These are phyloP conservation scores for Cotesia vestalis DNA, from an alignment of 1,140 invertebrate genomes.

Conservation along the genomic window DNA sequence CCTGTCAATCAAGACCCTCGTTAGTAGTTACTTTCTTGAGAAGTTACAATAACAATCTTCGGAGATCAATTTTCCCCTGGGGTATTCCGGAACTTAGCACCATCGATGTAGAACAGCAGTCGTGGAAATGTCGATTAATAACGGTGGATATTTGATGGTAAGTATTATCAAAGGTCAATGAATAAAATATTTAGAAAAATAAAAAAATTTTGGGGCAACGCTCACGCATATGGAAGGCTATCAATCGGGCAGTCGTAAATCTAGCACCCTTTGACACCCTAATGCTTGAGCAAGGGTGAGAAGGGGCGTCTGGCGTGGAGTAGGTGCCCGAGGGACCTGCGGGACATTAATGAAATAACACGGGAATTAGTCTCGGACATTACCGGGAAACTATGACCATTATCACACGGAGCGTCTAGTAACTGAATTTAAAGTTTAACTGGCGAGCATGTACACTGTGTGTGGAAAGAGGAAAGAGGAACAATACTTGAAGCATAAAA, in stretches of 20 bases:
- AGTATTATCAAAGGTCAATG: not conserved
- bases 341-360: constrained; percentile 68
- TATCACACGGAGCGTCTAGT: constrained; percentile 48
- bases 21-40: constrained; percentile 5
- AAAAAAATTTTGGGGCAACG: not conserved
- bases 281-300: constrained; percentile 45
- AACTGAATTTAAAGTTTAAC: not conserved
- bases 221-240: constrained; percentile 45
- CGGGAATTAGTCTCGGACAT: constrained; percentile 68
- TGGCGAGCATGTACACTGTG: not conserved
- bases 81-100: no score
- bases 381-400: constrained; percentile 67
- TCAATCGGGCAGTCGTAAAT: constrained; percentile 62
- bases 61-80: no score
- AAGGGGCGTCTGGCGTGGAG: constrained; percentile 34
- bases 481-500: no score
- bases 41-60: not conserved
- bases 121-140: no score
- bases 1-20: constrained; percentile 53
- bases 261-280: constrained; percentile 64
- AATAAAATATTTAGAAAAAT: not conserved
- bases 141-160: no score
- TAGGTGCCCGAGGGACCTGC: constrained; percentile 54
- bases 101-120: no score
- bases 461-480: no score